Base-by-base conservation (phyloP, 2,113 vertebrate genomes). In the Paraplagusia blochii region DNA sequence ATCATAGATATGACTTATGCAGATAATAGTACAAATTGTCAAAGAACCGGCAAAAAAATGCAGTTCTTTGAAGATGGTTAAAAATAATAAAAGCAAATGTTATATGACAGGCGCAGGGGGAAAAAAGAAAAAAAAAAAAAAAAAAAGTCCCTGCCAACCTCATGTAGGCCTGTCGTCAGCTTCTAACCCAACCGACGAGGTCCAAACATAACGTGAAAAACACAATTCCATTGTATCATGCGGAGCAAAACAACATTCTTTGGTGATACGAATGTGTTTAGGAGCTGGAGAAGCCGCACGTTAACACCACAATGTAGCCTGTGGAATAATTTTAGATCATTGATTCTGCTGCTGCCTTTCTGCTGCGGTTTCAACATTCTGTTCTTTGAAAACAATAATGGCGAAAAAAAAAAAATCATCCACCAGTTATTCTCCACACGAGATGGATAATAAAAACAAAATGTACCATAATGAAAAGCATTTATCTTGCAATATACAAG, bases 201-300 rank as follows among this genome's bases (percentile, higher is more conserved):
- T 82, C 69, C 61, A 67, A 83, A 77, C 62, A 80, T 35, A 61
- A 58, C 17, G 16, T 58, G 53, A 63, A 81, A 83, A 81, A 84
- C 75, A 82, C 59, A 75, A 60, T 62, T 66, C 59, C 52, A 66
- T 79, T 83, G 80, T 78, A 76, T 81, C 63, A 51, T 59, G 65
- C 11, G 8, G 66, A 58, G 69, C 74, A 83, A 82, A 85, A 88
- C 82, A 86, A 82, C 74, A 85, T 82, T 82, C 80, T 83, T 81
- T 54, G 60, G 60, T 39, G 73, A 84, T 77, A 75, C 71, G 58
- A 82, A 76, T 75, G 81, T 78, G 74, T 85, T 81, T 68, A 77
- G 59, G 66, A 75, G 76, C 64, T 60, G 11, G 51, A 68, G 62
- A 72, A 81, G 73, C 69, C 76, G 44, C 82, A 81, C 60, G 78